Evolutionary conservation across 2,888 invertebrate genomes (phyloP).

Genomic region (Pheosia tremula): DNA sequence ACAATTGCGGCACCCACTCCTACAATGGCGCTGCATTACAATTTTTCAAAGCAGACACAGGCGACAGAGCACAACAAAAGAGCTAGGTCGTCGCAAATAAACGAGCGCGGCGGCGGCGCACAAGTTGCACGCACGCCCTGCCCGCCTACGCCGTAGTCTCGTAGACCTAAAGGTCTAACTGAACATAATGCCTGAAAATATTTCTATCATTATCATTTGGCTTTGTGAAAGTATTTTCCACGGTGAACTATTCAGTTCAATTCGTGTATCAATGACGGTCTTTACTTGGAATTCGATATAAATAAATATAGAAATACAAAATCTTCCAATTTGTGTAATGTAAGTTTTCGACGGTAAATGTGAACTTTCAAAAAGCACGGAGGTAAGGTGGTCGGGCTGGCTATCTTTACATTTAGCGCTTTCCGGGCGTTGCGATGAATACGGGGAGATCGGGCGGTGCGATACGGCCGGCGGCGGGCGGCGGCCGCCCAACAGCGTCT

Average conservation of each 20-base stretch:
- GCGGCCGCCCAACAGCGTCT: constrained; percentile 40
- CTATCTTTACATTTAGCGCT: constrained; percentile 73
- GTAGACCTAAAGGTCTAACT: constrained; percentile 33
- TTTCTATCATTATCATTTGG: too few relatives aligned
- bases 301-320: constrained; percentile 60
- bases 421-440: constrained; percentile 73
- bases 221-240: constrained; percentile 3
- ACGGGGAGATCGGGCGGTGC: constrained; percentile 72
- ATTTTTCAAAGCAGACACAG: constrained; percentile 81
- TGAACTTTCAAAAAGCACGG: constrained; percentile 69
- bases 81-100: constrained; percentile 81
- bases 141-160: constrained; percentile 42
- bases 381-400: constrained; percentile 64
- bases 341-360: constrained; percentile 67
- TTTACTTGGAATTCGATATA: constrained; percentile 36
- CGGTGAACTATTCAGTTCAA: constrained; percentile 9
- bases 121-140: constrained; percentile 62
- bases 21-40: constrained; percentile 79
- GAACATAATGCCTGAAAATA: constrained; percentile 11
- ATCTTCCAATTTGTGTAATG: constrained; percentile 78
- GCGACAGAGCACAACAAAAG: constrained; percentile 80
- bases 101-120: constrained; percentile 75
- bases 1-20: constrained; percentile 72
- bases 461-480: constrained; percentile 62
- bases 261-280: constrained; percentile 23